Conservation (phyloP, 1,140 invertebrate species). For the Lordiphosa mommai region DNA sequence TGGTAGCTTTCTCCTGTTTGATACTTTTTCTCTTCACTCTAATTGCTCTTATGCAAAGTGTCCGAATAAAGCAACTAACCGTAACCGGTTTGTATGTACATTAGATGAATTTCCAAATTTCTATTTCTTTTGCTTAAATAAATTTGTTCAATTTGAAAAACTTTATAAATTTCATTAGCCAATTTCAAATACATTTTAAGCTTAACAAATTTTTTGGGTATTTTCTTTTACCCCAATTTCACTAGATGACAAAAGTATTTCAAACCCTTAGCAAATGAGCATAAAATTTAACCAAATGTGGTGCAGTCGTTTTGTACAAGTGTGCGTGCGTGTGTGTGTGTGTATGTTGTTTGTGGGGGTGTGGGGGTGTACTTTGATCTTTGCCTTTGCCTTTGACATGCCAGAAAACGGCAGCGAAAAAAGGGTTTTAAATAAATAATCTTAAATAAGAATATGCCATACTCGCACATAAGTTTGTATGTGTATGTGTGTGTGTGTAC, state of each 20-base stretch:
- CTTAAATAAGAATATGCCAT: constrained; percentile 39
- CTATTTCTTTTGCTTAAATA: too few relatives aligned
- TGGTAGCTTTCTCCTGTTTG: too few relatives aligned
- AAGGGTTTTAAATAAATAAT: constrained; percentile 68
- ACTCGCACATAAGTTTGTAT: neutral
- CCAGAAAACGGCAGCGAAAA: constrained; percentile 28
- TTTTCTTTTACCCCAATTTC: too few relatives aligned
- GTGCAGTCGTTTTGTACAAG: constrained; percentile 5
- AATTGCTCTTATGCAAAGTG: too few relatives aligned
- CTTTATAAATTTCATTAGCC: too few relatives aligned
- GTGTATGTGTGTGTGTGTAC: too few relatives aligned
- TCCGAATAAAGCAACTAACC: too few relatives aligned
- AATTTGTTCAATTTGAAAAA: constrained; percentile 4
- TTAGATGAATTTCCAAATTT: too few relatives aligned
- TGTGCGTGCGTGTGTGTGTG: constrained; percentile 28
- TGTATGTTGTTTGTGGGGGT: constrained; percentile 21
- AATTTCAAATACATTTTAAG: too few relatives aligned
- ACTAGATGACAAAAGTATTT: neutral
- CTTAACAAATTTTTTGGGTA: too few relatives aligned
- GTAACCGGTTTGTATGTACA: too few relatives aligned
- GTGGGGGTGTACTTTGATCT: constrained; percentile 57
- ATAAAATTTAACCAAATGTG: constrained; percentile 13
- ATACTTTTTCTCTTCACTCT: too few relatives aligned
- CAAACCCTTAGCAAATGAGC: constrained; percentile 7
- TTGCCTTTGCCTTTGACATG: constrained; percentile 48